phyloP scores from a whole-genome alignment of 35 echinoderm and acorn worm genomes.

The Diadema setosum region DNA sequence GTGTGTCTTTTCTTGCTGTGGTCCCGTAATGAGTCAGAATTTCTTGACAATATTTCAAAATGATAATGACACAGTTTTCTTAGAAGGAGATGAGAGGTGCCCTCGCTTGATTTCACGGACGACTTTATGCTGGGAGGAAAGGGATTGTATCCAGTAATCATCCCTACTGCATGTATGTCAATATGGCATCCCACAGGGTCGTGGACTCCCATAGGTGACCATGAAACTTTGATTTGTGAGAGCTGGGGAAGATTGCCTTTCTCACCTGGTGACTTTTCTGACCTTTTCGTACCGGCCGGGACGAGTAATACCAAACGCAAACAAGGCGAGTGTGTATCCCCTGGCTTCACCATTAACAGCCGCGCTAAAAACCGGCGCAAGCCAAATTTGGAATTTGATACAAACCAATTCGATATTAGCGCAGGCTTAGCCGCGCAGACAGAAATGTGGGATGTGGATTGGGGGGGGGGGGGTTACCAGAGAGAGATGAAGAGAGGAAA shows the following conservation, averaged over 20 bases:
- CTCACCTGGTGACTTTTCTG: not conserved
- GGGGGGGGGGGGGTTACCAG: not conserved
- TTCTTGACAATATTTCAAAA: too few relatives aligned
- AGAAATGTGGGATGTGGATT: not conserved
- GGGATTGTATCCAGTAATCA: too few relatives aligned
- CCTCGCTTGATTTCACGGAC: too few relatives aligned
- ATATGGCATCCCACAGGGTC: too few relatives aligned
- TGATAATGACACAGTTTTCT: too few relatives aligned
- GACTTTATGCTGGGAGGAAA: too few relatives aligned
- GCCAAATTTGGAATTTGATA: constrained; percentile 33
- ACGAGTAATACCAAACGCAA: not conserved
- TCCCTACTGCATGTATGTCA: too few relatives aligned
- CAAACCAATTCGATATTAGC: constrained; percentile 13
- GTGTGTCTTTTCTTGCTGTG: too few relatives aligned
- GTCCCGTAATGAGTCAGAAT: too few relatives aligned
- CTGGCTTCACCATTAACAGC: not conserved
- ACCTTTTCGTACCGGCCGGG: not conserved
- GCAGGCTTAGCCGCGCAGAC: not conserved
- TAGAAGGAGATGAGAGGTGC: too few relatives aligned
- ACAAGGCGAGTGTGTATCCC: not conserved
- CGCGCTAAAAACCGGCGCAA: not conserved
- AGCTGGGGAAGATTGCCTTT: not conserved
- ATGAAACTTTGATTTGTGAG: constrained; percentile 7
- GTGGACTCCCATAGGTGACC: too few relatives aligned
- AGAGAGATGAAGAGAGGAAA: too few relatives aligned